Conservation (phyloP, 2,113 vertebrate species). For the Lontra canadensis region DNA sequence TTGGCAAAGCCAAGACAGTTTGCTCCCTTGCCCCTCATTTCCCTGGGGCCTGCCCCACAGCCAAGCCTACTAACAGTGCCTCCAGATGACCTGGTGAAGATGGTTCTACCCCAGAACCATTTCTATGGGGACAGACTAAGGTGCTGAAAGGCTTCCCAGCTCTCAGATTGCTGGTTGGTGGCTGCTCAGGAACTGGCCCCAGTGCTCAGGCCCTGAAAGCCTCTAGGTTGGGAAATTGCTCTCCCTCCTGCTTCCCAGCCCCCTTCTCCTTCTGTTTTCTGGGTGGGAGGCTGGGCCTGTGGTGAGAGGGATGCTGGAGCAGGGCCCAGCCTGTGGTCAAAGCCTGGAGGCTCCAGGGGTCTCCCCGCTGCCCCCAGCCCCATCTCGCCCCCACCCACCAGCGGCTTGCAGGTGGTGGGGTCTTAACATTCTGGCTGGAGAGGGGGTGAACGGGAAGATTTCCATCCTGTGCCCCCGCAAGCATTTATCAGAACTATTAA, state of each 20-base stretch:
- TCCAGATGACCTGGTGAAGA: not conserved
- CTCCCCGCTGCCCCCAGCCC: not conserved
- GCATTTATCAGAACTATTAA: conserved; percentile 70
- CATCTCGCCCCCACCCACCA: rapidly evolving
- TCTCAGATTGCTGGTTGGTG: not conserved
- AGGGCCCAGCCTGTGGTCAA: not conserved
- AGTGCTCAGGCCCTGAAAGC: no score
- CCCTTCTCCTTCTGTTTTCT: not conserved
- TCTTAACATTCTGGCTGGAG: conserved; percentile 14
- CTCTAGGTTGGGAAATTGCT: not conserved
- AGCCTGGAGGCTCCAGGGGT: not conserved
- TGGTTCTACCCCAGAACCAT: not conserved
- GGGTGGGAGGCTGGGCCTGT: rapidly evolving
- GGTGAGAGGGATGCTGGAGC: not conserved
- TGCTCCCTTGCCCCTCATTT: not conserved
- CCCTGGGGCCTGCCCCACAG: not conserved
- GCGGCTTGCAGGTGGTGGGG: not conserved
- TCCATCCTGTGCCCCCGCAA: not conserved
- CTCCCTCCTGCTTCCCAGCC: not conserved
- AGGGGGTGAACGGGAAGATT: not conserved
- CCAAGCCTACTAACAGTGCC: not conserved
- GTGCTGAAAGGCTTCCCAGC: not conserved
- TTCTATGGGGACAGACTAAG: not conserved
- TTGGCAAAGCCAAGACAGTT: not conserved
- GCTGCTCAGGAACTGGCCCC: not conserved